phyloP scores from a whole-genome alignment of 1,140 invertebrate species.

The Euwallacea fornicatus region DNA sequence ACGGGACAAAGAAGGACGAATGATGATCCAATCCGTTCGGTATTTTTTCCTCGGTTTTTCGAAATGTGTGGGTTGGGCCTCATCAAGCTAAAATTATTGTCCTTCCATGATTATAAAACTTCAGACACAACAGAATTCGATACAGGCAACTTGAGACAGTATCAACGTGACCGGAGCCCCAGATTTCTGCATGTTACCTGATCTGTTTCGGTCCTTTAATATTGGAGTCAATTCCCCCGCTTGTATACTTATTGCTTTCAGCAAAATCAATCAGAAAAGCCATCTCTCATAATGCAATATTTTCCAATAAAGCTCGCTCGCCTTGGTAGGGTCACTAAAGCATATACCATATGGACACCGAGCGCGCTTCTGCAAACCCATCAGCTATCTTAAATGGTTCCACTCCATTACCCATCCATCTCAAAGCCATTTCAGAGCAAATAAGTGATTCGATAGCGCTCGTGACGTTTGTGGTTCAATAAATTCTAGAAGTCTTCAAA shows the following conservation, averaged over 20 bases:
- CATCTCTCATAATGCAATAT: too few relatives aligned
- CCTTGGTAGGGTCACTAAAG: too few relatives aligned
- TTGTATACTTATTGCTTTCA: too few relatives aligned
- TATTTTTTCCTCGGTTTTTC: slow-evolving; percentile 9
- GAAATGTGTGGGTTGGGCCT: background rate
- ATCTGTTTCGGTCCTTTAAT: too few relatives aligned
- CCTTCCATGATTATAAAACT: too few relatives aligned
- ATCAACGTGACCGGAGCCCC: background rate
- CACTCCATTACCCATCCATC: background rate
- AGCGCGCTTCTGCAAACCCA: background rate
- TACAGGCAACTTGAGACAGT: background rate
- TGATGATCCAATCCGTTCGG: slow-evolving; percentile 23
- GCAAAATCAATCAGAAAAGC: too few relatives aligned
- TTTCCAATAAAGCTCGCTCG: too few relatives aligned
- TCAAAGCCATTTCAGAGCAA: too few relatives aligned
- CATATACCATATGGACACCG: background rate
- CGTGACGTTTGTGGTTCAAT: too few relatives aligned
- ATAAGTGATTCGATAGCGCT: too few relatives aligned
- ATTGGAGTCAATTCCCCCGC: too few relatives aligned
- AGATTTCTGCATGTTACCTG: background rate
- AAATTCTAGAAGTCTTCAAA: too few relatives aligned
- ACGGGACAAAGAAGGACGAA: slow-evolving; percentile 25
- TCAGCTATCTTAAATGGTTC: slow-evolving; percentile 1
- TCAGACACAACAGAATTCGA: background rate
- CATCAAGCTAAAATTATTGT: background rate